Evolutionary conservation across 2,888 invertebrate genomes (phyloP).

Genomic region (Limnephilus auricula): DNA sequence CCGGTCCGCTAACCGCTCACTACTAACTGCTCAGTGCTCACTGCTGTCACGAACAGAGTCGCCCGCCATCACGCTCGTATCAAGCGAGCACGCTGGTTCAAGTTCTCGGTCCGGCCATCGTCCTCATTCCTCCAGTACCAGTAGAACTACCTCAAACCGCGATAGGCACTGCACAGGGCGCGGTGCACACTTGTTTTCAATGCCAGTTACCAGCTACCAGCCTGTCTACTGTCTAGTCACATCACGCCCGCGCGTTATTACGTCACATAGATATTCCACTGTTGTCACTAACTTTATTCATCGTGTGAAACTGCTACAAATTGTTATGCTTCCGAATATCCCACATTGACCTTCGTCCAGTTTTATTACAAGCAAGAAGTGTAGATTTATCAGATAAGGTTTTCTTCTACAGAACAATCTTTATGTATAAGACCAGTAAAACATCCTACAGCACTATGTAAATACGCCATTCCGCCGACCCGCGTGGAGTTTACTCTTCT

Average conservation of each 20-base stretch:
- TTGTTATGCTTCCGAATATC: neutral
- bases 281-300: neutral
- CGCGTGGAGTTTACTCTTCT: neutral
- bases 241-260: neutral
- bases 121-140: neutral
- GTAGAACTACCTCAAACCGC: neutral
- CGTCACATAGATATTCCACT: neutral
- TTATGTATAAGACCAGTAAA: neutral
- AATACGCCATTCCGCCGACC: neutral
- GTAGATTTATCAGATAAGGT: neutral
- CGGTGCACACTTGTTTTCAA: neutral
- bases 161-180: neutral
- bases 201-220: neutral
- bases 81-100: neutral
- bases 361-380: neutral
- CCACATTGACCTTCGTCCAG: neutral
- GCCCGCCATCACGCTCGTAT: neutral
- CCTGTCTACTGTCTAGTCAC: neutral
- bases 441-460: neutral
- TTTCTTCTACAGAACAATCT: neutral
- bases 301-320: neutral
- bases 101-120: slow-evolving; percentile 2
- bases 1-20: neutral
- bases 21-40: neutral
- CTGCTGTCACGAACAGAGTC: neutral